Evolutionary conservation across 2,888 invertebrate genomes (phyloP), one percentile per base, ranked within the genome.

Genomic region (Yponomeuta cagnagella): DNA sequence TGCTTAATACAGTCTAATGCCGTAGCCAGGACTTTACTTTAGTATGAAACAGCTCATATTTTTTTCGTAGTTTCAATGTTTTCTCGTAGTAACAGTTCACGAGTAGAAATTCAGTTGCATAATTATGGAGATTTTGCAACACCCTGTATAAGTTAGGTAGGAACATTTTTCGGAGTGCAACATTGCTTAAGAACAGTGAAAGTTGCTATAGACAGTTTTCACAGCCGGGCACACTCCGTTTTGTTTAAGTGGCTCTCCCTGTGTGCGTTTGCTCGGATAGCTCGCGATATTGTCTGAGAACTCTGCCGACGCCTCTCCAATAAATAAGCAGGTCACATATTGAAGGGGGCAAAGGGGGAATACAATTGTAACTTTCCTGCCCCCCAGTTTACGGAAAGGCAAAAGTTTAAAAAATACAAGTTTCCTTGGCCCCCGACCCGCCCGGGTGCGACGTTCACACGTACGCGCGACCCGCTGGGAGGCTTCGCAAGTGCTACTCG

Each of bases 241-340:
- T 86, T 85, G 86, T 89, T 87, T 87, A 85, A 88, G 85, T 84
- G 80, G 77, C 81, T 79, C 78, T 80, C 79, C 80, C 79, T 76
- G 78, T 78, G 83, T 84, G 85, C 84, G 85, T 85, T 86, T 80
- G 83, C 79, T 84, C 79, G 86, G 84, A 83, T 83, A 82, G 82
- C 80, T 83, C 83, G 87, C 91, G 89, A 90, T 90, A 89, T 91
- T 91, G 92, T 90, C 90, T 90, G 85, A 82, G 87, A 91, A 89
- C 90, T 89, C 88, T 81, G 82, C 83, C 89, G 86, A 86, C 89
- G 90, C 86, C 81, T 89, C 86, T 87, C 87, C 89, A 88, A 91
- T 92, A 92, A 91, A 91, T 90, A 91, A 91, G 85, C 92, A 90
- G 91, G 91, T 91, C 92, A 92, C 92, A 92, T 91, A 92, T 91